phyloP scores from a whole-genome alignment of 2,888 invertebrate species.

The Sinotaia quadrata region DNA sequence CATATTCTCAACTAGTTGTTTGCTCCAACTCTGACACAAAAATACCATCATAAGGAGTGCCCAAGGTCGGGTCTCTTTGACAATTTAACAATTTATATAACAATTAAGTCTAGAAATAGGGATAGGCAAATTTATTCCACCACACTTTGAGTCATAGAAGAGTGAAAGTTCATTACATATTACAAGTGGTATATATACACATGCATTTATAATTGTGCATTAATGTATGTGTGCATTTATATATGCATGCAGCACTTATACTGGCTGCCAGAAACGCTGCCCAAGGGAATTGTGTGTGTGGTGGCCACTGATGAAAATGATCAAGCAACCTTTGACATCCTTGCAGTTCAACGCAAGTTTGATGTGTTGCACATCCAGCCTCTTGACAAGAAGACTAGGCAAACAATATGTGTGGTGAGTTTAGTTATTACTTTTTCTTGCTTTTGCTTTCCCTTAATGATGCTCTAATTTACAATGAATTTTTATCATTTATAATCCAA shows the following conservation, averaged over 20 bases:
- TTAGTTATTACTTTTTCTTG: not conserved
- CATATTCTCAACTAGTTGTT: no score
- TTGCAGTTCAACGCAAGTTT: slow-evolving; percentile 22
- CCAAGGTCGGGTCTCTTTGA: no score
- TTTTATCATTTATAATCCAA: no score
- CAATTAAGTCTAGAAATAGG: no score
- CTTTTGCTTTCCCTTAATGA: not conserved
- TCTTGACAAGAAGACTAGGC: slow-evolving; percentile 15
- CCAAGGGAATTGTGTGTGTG: slow-evolving; percentile 30
- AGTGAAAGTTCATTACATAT: no score
- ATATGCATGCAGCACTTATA: slow-evolving; percentile 31
- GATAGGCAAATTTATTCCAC: no score
- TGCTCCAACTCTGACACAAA: no score
- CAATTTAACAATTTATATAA: no score
- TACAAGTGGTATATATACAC: no score
- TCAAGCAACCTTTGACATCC: slow-evolving; percentile 27
- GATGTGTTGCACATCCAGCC: slow-evolving; percentile 25
- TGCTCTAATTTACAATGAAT: not conserved
- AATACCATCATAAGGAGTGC: no score
- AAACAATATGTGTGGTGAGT: slow-evolving; percentile 33
- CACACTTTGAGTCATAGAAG: no score
- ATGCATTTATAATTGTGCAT: not conserved
- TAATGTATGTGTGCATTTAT: not conserved
- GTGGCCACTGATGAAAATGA: slow-evolving; percentile 30
- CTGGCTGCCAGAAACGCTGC: slow-evolving; percentile 37